Percentiles rank a stretch among this genome's conserved stretches.
Evolutionary conservation across 1,140 invertebrate species (phyloP).

Genomic region (Diploscapter pachys): DNA sequence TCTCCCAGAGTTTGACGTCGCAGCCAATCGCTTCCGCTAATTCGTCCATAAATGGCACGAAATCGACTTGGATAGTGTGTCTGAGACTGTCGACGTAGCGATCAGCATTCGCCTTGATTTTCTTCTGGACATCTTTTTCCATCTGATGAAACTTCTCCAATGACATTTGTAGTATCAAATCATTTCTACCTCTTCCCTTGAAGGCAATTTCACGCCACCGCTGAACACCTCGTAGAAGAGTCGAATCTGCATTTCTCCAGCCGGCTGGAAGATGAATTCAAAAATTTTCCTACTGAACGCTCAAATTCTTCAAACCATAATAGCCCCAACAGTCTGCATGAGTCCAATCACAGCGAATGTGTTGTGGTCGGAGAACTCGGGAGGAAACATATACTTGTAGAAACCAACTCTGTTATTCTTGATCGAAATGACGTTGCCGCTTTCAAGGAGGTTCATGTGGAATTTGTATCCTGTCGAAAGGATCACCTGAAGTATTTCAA

Average conservation of each 20-base stretch:
- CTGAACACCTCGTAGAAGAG: constrained; percentile 40
- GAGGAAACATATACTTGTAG: constrained; percentile 61
- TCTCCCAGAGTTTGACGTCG: constrained; percentile 49
- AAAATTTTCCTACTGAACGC: constrained; percentile 13
- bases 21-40: constrained; percentile 59
- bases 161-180: not conserved
- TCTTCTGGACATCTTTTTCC: constrained; percentile 29
- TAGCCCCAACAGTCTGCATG: constrained; percentile 43
- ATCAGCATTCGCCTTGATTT: constrained; percentile 26
- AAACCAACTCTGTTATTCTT: constrained; percentile 59
- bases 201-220: constrained; percentile 28
- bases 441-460: constrained; percentile 44
- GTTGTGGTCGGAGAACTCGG: constrained; percentile 49
- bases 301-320: constrained; percentile 27
- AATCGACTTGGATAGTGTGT: constrained; percentile 58
- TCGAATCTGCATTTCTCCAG: constrained; percentile 45
- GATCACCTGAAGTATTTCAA: constrained; percentile 27
- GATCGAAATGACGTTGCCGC: constrained; percentile 37
- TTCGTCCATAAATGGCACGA: constrained; percentile 60
- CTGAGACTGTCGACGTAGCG: constrained; percentile 42
- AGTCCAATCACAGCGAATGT: constrained; percentile 61
- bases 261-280: constrained; percentile 39
- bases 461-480: constrained; percentile 59
- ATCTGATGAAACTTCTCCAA: constrained; percentile 10
- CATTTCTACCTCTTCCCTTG: constrained; percentile 3